Evolutionary conservation across 1,140 invertebrate species (phyloP).

Genomic region (Coenobita brevimanus): DNA sequence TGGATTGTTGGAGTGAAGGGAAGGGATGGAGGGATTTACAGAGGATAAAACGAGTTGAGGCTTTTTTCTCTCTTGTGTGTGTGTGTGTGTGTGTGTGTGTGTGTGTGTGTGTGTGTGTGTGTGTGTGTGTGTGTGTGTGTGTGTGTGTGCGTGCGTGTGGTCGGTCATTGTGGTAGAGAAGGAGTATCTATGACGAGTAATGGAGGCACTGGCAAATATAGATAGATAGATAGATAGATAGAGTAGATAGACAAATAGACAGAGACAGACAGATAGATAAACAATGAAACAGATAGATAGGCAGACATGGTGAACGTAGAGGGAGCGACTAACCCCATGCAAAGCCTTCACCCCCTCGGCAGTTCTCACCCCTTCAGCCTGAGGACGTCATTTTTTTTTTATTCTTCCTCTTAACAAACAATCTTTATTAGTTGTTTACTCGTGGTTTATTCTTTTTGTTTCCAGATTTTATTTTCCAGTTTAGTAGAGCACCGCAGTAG

Average conservation of each 20-base stretch:
- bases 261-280: not conserved
- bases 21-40: not conserved
- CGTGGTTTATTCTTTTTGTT: too few relatives aligned
- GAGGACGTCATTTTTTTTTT: too few relatives aligned
- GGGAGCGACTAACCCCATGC: too few relatives aligned
- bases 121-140: not conserved
- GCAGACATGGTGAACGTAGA: not conserved
- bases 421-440: too few relatives aligned
- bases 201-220: not conserved
- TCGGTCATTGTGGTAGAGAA: too few relatives aligned
- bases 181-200: too few relatives aligned
- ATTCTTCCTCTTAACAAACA: too few relatives aligned
- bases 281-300: not conserved
- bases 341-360: too few relatives aligned
- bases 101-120: not conserved
- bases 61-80: not conserved
- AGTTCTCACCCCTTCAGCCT: too few relatives aligned
- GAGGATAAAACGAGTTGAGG: not conserved
- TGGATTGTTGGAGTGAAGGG: not conserved
- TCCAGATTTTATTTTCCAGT: too few relatives aligned
- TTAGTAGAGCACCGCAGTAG: too few relatives aligned
- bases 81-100: slow-evolving; percentile 18
- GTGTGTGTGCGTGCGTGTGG: not conserved
- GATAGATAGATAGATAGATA: not conserved
- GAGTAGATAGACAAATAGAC: too few relatives aligned